phyloP scores from a whole-genome alignment of 2,797 vertebrate species.

The Phalanger gymnotis region DNA sequence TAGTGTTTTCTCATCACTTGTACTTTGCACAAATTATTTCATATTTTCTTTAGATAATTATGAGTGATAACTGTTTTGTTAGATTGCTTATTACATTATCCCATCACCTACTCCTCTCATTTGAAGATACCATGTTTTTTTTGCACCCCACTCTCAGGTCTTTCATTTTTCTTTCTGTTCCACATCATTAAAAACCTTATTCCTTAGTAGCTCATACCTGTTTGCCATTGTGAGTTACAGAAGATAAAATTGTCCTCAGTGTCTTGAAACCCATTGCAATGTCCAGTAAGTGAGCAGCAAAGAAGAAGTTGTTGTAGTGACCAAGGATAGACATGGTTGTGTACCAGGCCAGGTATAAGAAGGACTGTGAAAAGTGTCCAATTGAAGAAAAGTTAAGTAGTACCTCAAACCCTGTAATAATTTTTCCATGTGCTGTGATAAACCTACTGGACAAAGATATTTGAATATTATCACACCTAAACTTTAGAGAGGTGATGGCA shows the following conservation, averaged over 20 bases:
- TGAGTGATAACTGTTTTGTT: not conserved
- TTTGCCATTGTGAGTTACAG: constrained; percentile 99
- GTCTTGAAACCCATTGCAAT: constrained; percentile 99
- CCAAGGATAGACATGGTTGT: constrained; percentile 99
- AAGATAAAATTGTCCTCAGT: constrained; percentile 96
- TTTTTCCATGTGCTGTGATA: not conserved
- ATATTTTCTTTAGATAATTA: not conserved
- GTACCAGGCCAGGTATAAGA: constrained; percentile 98
- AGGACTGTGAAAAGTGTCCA: constrained; percentile 87
- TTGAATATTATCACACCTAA: not conserved
- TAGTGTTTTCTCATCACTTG: no score
- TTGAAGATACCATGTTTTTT: not conserved
- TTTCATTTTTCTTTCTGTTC: not conserved
- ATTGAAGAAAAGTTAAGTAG: not conserved
- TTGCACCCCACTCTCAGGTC: not conserved
- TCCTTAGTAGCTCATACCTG: constrained; percentile 87
- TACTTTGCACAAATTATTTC: not conserved
- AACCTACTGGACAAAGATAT: not conserved
- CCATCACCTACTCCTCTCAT: not conserved
- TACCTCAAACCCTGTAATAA: not conserved
- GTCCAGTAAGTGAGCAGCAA: constrained; percentile 97
- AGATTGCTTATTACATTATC: not conserved
- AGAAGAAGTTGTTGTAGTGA: constrained; percentile 99
- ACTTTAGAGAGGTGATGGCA: not conserved
- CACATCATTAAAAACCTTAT: not conserved